These are phyloP conservation scores for Pristionchus fissidentatus DNA, from an alignment of 2,888 invertebrate genomes.

Conservation along the genomic window DNA sequence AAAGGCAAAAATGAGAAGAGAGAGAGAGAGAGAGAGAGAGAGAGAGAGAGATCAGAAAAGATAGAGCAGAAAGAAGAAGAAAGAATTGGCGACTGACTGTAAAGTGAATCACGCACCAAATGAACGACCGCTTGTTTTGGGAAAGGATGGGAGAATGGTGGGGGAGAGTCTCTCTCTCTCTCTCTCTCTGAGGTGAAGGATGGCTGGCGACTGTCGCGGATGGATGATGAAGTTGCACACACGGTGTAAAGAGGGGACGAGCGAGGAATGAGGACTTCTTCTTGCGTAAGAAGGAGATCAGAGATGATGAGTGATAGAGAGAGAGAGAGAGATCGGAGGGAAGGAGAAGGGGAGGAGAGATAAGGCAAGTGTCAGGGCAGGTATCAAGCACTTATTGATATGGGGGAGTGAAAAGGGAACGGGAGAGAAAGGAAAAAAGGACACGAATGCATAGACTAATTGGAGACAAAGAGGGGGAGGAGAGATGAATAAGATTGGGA, in stretches of 20 bases:
- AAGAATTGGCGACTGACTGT: not conserved
- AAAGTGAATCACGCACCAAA: slow-evolving; percentile 28
- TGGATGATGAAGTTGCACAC: slow-evolving; percentile 30
- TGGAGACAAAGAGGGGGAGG: slow-evolving; percentile 15
- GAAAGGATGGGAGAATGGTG: not conserved
- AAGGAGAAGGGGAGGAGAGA: slow-evolving; percentile 14
- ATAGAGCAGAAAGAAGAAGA: not conserved
- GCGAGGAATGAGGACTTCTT: not conserved
- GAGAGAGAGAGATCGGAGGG: not conserved
- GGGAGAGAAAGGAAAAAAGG: too few species aligned
- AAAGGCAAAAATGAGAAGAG: not conserved
- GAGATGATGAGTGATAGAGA: slow-evolving; percentile 36
- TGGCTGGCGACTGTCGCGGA: slow-evolving; percentile 9
- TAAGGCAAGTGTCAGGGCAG: not conserved
- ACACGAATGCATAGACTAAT: not conserved
- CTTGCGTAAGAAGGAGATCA: slow-evolving; percentile 27
- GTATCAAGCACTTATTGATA: slow-evolving; percentile 27
- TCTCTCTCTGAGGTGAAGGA: not conserved
- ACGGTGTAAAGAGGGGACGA: slow-evolving; percentile 35
- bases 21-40: not conserved
- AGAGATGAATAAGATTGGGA: not conserved
- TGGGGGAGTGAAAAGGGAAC: too few species aligned
- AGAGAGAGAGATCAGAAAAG: not conserved
- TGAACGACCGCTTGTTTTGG: slow-evolving; percentile 33
- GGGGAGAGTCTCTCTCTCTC: too few species aligned